Base-by-base conservation (phyloP, 2,113 vertebrate genomes). In the Microtus richardsoni region DNA sequence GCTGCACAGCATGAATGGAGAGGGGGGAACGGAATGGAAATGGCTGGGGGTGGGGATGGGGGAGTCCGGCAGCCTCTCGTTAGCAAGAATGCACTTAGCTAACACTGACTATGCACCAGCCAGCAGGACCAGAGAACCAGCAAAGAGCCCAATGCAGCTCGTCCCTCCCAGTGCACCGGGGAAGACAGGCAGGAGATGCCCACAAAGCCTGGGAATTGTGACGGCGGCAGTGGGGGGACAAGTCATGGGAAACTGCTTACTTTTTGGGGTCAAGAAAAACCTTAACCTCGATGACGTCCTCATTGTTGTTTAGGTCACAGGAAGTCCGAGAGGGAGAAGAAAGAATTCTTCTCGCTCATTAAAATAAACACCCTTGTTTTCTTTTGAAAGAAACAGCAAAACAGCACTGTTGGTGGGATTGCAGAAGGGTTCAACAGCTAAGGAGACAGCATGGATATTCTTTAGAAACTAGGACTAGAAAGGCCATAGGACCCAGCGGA, bases 341-440 rank as follows among this genome's bases (percentile, higher is more conserved):
- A 39, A 77, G 21, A 60, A 91, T n/a, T n/a, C 6, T 73, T 93
- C 54, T 75, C 24, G 73, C 22, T 95, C 47, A 62, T 68, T 52
- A 80, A 93, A 94, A 41, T 71, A 87, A 88, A 89, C 49, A 94
- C 5, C 2, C 74, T 36, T n/a, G n/a, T 52, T 93, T 94, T 80
- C 71, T 85, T 80, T 58, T 28, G 71, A 93, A 91, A 64, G 7
- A 96, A 68, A 47, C 36, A 84, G 39, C 58, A 62, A 92, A 96
- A 52, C 0, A 91, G 49, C 74, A 30, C 64, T 30, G 14, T 60
- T 77, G 11, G 33, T 74, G n/a, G 62, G 52, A 60, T 19, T 52
- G n/a, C 60, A 62, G 77, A 58, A 82, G 2, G 7, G 74, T 78
- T 4, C 3, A 30, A 75, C 39, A 22, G 3, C 39, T 33, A 3